phyloP scores from a whole-genome alignment of 2,797 vertebrate genomes.

The Silurus lanzhouensis region DNA sequence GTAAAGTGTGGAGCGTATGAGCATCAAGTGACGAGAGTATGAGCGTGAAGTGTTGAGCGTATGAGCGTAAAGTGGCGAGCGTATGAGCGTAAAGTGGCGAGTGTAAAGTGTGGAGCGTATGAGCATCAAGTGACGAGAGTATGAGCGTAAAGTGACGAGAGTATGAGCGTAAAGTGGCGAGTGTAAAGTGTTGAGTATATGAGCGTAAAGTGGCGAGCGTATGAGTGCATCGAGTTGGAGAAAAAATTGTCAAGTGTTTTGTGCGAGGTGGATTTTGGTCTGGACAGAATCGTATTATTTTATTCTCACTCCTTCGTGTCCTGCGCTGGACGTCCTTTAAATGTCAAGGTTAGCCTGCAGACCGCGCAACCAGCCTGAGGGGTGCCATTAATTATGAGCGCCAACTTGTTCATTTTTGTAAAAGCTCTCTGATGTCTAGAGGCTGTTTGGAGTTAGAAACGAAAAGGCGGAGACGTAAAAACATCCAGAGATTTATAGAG shows the following conservation, averaged over 20 bases:
- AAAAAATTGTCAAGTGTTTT: background rate
- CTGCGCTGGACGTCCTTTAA: background rate
- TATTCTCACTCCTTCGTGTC: background rate
- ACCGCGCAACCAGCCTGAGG: conserved; percentile 11
- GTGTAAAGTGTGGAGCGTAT: too few species aligned
- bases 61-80: too few species aligned
- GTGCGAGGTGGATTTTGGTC: background rate
- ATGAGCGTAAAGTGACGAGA: too few species aligned
- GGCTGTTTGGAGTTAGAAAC: conserved; percentile 26
- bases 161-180: too few species aligned
- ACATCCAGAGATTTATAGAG: conserved; percentile 36
- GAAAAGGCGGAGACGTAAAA: conserved; percentile 9
- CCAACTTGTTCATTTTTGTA: conserved; percentile 19
- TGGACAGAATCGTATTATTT: background rate
- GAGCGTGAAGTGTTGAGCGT: too few species aligned
- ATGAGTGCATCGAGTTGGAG: too few species aligned
- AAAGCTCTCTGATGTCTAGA: conserved; percentile 13
- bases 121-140: too few species aligned
- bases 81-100: too few species aligned
- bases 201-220: too few species aligned
- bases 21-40: too few species aligned
- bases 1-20: too few species aligned
- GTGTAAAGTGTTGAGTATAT: too few species aligned
- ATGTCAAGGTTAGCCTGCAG: background rate
- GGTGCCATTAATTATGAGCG: conserved; percentile 25